Evolutionary conservation across 2,113 vertebrate genomes (phyloP).

Genomic region (Thunnus maccoyii): DNA sequence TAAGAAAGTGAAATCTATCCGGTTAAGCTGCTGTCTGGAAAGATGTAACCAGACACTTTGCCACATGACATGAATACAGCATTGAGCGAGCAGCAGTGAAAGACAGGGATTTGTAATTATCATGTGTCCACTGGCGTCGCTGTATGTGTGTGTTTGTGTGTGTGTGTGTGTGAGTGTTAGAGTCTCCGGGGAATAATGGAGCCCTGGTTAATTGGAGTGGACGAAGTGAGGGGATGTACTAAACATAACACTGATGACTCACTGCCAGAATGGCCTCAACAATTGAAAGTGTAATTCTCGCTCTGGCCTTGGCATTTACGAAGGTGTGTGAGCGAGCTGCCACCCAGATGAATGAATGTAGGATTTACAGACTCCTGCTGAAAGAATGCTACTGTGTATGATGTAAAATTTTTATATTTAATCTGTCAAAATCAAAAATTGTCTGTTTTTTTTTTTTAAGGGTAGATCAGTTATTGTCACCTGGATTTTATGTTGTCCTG

Average conservation of each 20-base stretch:
- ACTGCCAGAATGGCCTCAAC: constrained; percentile 38
- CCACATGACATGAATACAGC: neutral
- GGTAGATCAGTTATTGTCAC: neutral
- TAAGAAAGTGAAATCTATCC: neutral
- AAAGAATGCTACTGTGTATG: neutral
- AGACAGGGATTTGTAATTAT: constrained; percentile 56
- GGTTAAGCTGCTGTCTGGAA: neutral
- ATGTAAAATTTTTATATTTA: too few relatives aligned
- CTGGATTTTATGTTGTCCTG: neutral
- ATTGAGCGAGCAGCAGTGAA: constrained; percentile 19
- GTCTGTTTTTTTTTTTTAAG: too few relatives aligned
- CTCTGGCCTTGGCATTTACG: constrained; percentile 36
- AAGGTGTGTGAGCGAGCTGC: constrained; percentile 25
- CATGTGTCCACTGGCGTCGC: constrained; percentile 22
- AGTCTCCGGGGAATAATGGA: constrained; percentile 57
- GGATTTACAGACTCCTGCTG: constrained; percentile 6
- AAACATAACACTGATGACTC: constrained; percentile 65
- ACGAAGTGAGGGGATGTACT: constrained; percentile 61
- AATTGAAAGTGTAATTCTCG: constrained; percentile 40
- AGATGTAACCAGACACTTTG: neutral
- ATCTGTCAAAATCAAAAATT: too few relatives aligned
- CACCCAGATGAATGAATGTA: neutral
- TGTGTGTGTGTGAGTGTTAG: constrained; percentile 19
- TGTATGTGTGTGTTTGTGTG: neutral
- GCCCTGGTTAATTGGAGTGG: constrained; percentile 72